Evolutionary conservation across 2,113 vertebrate genomes (phyloP), one percentile per base, ranked within the genome.

Genomic region (Corydoras sp.): DNA sequence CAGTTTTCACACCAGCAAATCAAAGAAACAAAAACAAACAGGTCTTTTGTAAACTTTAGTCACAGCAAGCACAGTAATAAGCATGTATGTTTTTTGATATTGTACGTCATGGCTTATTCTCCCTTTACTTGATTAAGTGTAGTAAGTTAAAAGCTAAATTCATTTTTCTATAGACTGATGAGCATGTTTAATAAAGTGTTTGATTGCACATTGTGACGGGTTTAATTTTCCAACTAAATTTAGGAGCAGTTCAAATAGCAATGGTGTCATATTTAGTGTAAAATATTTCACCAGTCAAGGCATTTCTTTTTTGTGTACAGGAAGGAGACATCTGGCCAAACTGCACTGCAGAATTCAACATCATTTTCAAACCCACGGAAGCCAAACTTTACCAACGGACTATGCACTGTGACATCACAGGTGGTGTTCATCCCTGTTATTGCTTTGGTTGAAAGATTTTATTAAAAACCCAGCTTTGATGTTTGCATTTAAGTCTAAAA

Each of bases 241-340:
- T 15, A 53, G 56, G 49, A 64, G 53, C 61, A 58, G 29, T 4
- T 43, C 3, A 55, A 48, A 4, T 58, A 7, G n/a, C 69, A 43
- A 18, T 31, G 32, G 15, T 65, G 18, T 12, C 54, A 32, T n/a
- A 51, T 59, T 51, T 65, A 58, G 15, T 58, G 35, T 58, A 65
- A 29, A 60, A 3, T 4, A 15, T 56, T 59, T n/a, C 50, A 7
- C 10, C 7, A 32, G 6, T 62, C 64, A 69, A n/a, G 81, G 75
- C 58, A 10, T 58, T 83, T 76, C 80, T 74, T 86, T 71, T 29
- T 53, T 62, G 13, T 75, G 75, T 50, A 49, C 76, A 91, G 92
- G 89, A 93, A 74, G 93, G 92, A 1, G 92, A 97, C 10, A 77
- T 95, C 61, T 93, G 90, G 89, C 91, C 93, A 3, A 90, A 90